A percentile compares a stretch with the other conserved stretches of the same genome.
These are phyloP conservation scores for Morpho deidamia DNA, from an alignment of 2,888 invertebrate genomes.

Conservation along the genomic window DNA sequence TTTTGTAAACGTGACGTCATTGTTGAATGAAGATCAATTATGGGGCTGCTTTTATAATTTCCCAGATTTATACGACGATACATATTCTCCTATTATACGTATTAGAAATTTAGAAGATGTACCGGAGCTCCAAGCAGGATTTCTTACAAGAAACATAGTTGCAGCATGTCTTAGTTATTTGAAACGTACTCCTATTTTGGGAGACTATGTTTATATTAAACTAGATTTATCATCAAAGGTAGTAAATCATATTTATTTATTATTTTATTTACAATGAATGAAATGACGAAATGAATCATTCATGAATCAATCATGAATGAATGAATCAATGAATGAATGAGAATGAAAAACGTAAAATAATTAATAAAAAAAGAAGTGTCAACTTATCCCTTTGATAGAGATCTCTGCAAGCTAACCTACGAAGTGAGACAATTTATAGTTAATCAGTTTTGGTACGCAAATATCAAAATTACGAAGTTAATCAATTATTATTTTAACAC, in stretches of 20 bases:
- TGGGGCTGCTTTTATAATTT: slow-evolving; percentile 69
- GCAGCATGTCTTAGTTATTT: slow-evolving; percentile 72
- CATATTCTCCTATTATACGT: slow-evolving; percentile 50
- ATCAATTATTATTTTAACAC: too few relatives aligned
- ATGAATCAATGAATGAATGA: too few relatives aligned
- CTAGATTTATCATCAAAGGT: slow-evolving; percentile 66
- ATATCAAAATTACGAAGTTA: too few relatives aligned
- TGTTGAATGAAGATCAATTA: slow-evolving; percentile 58
- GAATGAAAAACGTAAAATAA: too few relatives aligned
- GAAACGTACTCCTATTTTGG: slow-evolving; percentile 71
- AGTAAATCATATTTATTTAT: slow-evolving; percentile 1
- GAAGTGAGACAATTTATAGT: too few relatives aligned
- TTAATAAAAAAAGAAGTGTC: too few relatives aligned
- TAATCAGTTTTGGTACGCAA: too few relatives aligned
- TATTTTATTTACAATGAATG: too few relatives aligned
- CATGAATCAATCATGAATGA: too few relatives aligned
- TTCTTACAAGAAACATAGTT: slow-evolving; percentile 73
- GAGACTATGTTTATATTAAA: slow-evolving; percentile 76
- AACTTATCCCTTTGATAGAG: too few relatives aligned
- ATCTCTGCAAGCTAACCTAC: too few relatives aligned
- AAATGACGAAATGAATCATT: too few relatives aligned
- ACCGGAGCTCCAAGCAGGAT: slow-evolving; percentile 53
- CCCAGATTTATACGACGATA: slow-evolving; percentile 55
- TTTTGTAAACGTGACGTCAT: slow-evolving; percentile 44
- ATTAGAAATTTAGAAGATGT: slow-evolving; percentile 45